A percentile compares a stretch with the other conserved stretches of the same genome.
phyloP scores from a whole-genome alignment of 2,797 vertebrate genomes.

The Pipistrellus nathusii region DNA sequence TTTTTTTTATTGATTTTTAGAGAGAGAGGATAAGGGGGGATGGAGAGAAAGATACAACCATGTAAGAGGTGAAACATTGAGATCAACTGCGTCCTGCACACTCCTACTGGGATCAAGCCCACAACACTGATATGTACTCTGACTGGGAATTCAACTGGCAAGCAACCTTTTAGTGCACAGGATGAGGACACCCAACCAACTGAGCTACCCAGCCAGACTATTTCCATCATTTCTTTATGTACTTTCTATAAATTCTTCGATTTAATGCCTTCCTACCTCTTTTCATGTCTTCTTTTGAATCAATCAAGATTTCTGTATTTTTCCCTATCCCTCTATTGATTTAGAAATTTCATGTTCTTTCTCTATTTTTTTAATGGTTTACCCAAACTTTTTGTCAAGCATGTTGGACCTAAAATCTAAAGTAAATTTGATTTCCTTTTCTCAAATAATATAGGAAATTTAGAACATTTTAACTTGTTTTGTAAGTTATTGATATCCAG shows the following conservation, averaged over 20 bases:
- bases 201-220: not conserved
- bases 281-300: not conserved
- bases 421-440: not conserved
- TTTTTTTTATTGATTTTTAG: not conserved
- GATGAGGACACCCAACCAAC: not conserved
- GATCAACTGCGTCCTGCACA: not conserved
- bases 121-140: not conserved
- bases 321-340: not conserved
- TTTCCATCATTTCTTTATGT: not conserved
- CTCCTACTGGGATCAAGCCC: not conserved
- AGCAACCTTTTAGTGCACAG: not conserved
- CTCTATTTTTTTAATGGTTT: constrained; percentile 23
- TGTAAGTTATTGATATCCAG: not conserved
- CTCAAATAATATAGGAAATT: not conserved
- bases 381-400: not conserved
- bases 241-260: not conserved
- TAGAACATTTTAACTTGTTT: not conserved
- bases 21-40: not conserved
- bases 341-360: constrained; percentile 9
- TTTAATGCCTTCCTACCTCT: not conserved
- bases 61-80: not conserved
- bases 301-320: not conserved
- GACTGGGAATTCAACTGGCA: not conserved
- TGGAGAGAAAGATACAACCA: not conserved
- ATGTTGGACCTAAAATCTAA: not conserved